A percentile compares a stretch with the other conserved stretches of the same genome.
phyloP scores from a whole-genome alignment of 2,888 invertebrate species.

The Machimus rusticus region DNA sequence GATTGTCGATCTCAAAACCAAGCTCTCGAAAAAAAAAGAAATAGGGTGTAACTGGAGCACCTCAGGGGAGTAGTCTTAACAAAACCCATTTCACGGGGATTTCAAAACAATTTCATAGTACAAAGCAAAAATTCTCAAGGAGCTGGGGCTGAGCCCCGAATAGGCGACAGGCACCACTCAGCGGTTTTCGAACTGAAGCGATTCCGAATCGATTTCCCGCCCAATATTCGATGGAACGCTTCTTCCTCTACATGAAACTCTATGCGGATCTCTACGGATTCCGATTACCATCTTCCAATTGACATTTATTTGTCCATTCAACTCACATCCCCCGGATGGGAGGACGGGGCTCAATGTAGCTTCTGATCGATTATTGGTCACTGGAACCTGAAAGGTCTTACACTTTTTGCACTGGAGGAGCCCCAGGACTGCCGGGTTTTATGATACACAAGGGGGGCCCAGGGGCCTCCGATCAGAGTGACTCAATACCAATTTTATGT shows the following conservation, averaged over 20 bases:
- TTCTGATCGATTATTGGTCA: slow-evolving; percentile 25
- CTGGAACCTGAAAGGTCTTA: not conserved
- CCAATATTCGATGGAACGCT: not conserved
- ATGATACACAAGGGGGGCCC: not conserved
- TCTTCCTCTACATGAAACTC: not conserved
- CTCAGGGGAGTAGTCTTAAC: not conserved
- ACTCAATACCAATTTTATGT: not conserved
- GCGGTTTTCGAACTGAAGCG: not conserved
- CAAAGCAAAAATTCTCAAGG: slow-evolving; percentile 18
- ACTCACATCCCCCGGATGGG: not conserved
- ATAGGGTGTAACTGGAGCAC: not conserved
- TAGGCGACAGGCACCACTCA: not conserved
- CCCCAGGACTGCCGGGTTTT: not conserved
- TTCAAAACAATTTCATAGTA: slow-evolving; percentile 28
- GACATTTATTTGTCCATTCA: slow-evolving; percentile 37
- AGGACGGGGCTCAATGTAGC: not conserved
- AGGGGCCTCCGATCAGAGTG: not conserved
- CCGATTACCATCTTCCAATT: slow-evolving; percentile 34
- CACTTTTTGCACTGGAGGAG: not conserved
- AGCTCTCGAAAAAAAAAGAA: not conserved
- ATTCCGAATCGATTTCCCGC: slow-evolving; percentile 8
- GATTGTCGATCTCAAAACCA: not conserved
- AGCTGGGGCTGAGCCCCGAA: not conserved
- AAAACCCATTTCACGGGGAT: slow-evolving; percentile 26
- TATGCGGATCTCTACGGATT: not conserved